phyloP scores from a whole-genome alignment of 2,888 invertebrate genomes.

The Drymonia ruficornis region DNA sequence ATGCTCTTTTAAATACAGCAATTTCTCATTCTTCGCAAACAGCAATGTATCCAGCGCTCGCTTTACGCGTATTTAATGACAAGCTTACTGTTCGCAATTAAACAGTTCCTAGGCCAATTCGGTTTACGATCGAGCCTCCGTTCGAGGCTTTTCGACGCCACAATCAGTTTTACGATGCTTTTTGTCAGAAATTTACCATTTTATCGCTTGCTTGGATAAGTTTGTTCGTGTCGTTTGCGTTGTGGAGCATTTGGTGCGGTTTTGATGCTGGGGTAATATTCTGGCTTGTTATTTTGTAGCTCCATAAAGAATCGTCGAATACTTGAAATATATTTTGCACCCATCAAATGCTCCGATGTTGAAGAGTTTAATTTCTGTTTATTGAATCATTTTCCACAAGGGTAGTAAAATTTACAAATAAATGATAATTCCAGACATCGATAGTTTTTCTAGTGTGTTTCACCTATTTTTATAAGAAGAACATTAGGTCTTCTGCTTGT shows the following conservation, averaged over 20 bases:
- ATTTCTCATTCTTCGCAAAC: slow-evolving; percentile 34
- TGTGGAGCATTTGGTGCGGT: background rate
- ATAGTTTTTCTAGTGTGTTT: no score
- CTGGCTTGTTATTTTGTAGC: background rate
- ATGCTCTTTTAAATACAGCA: background rate
- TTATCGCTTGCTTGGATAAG: slow-evolving; percentile 50
- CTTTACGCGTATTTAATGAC: slow-evolving; percentile 64
- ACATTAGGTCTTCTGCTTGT: no score
- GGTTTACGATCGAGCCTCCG: slow-evolving; percentile 69
- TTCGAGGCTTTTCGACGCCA: slow-evolving; percentile 65
- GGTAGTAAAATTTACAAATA: no score
- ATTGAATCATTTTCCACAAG: no score
- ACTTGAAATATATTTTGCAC: background rate
- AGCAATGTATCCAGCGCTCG: slow-evolving; percentile 43
- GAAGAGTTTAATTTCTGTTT: no score
- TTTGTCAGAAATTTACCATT: slow-evolving; percentile 64
- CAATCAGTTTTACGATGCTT: slow-evolving; percentile 73
- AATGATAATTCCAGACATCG: no score
- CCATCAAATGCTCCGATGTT: background rate
- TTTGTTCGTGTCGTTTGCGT: slow-evolving; percentile 32
- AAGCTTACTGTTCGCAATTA: slow-evolving; percentile 63
- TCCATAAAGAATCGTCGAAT: background rate
- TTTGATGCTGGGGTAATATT: background rate
- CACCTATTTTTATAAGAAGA: no score
- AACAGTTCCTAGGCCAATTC: slow-evolving; percentile 71